A percentile compares a stretch with the other conserved stretches of the same genome.
Evolutionary conservation across 2,888 invertebrate genomes (phyloP).

Genomic region (Drosophila niveifrons): DNA sequence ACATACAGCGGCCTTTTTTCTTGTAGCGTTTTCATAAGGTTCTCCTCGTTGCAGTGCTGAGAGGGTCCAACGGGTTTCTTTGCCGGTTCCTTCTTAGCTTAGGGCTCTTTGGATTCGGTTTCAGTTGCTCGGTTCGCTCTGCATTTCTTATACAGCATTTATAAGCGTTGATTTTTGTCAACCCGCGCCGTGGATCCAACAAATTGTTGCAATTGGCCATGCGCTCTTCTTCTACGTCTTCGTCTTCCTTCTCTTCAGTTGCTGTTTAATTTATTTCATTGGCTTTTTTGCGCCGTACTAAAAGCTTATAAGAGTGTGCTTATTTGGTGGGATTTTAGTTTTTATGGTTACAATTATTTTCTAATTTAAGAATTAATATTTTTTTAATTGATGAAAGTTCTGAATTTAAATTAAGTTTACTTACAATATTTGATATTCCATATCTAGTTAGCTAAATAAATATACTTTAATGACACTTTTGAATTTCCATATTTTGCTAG

Average conservation of each 20-base stretch:
- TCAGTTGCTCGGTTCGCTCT: constrained; percentile 46
- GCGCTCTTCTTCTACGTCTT: background rate
- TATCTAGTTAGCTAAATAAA: no score
- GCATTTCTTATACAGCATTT: constrained; percentile 57
- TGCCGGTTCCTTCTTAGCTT: background rate
- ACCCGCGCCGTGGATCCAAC: constrained; percentile 43
- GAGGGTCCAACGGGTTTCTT: constrained; percentile 1
- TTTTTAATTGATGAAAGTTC: no score
- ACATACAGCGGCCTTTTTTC: background rate
- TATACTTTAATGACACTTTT: no score
- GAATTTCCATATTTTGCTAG: no score
- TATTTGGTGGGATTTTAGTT: background rate
- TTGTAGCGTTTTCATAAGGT: background rate
- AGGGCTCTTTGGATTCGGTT: constrained; percentile 30
- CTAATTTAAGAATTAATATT: no score
- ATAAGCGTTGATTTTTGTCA: constrained; percentile 58
- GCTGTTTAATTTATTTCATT: constrained; percentile 1
- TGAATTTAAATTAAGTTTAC: no score
- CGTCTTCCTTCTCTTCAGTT: background rate
- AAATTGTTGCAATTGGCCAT: constrained; percentile 63
- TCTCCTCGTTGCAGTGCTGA: background rate
- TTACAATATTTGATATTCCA: constrained; percentile 9
- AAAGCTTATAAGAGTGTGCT: background rate
- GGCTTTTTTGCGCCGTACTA: background rate
- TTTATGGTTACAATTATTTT: background rate